Evolutionary conservation across 1,140 invertebrate genomes (phyloP), one percentile per base, ranked within the genome.

Genomic region (Leptonema lineaticorne): DNA sequence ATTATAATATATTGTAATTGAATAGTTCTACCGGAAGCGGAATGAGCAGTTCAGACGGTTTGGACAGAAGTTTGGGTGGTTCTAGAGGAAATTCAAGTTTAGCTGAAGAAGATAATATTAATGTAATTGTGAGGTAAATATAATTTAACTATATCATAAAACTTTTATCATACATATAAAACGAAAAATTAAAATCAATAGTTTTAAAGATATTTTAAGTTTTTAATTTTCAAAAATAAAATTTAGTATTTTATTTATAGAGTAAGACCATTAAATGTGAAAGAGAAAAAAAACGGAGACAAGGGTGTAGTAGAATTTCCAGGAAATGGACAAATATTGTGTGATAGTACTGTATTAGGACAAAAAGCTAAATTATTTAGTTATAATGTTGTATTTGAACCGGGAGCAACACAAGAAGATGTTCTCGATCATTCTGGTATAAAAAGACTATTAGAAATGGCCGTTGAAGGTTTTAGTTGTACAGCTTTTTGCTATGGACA

Each of bases 401-500:
- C 92, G 0, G 89, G 90, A 6, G 90, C 93, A 0, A 90, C 89
- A 0, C 94, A 96, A 79, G 85, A 87, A 71, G 91, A 91, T 74
- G 85, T 94, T 41, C 79, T 94, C 28, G 89, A 92, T 78, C 91
- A 92, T 81, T 93, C 88, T 1, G 92, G 93, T 0, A 85, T 95
- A 30, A 92, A 91, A 75, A 85, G 90, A 28, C 86, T 97, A 9
- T 89, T 96, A 63, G 92, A 95, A 75, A 96, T 96, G 92, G 92
- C 93, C 9, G 86, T 96, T 2, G 92, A 95, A 74, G 94, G 94
- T 0, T 98, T 96, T 78, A 93, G 93, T 69, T 93, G 93, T 70
- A 98, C 96, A 2, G 89, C 89, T 8, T 93, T 96, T 78, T 97
- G 96, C 75, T 99, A 99, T 80, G 96, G 96, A 45, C 96, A 98